These are phyloP conservation scores for Nemotelus pantherinus DNA, from an alignment of 2,888 invertebrate genomes.

Conservation along the genomic window DNA sequence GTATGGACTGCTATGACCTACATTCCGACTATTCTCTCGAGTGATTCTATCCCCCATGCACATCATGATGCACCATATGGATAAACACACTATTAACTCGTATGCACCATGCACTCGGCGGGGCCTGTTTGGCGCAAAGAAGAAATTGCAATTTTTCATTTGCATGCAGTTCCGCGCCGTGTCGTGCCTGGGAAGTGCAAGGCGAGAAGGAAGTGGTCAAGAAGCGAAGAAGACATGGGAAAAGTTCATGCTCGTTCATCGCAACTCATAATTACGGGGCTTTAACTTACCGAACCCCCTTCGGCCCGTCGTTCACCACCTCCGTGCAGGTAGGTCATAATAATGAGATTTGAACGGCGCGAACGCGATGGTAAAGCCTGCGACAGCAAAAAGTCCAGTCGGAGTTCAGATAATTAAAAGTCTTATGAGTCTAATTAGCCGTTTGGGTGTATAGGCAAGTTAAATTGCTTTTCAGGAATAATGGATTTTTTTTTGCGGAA, in stretches of 20 bases:
- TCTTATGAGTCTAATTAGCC: slow-evolving; percentile 21
- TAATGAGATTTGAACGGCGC: slow-evolving; percentile 23
- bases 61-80: slow-evolving; percentile 41
- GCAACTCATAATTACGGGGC: slow-evolving; percentile 28
- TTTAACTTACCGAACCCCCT: background rate
- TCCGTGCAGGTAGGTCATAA: slow-evolving; percentile 6
- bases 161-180: slow-evolving; percentile 51
- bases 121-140: slow-evolving; percentile 2
- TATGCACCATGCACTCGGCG: background rate
- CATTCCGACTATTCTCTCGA: slow-evolving; percentile 17
- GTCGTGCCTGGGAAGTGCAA: background rate
- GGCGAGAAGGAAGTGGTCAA: slow-evolving; percentile 1
- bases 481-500: background rate
- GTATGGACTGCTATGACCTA: slow-evolving; percentile 39
- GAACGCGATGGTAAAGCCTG: background rate
- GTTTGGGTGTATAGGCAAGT: background rate
- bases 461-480: background rate
- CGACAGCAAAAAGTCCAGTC: background rate
- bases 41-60: slow-evolving; percentile 10
- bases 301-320: background rate
- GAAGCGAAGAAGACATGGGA: slow-evolving; percentile 2
- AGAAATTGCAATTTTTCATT: slow-evolving; percentile 43
- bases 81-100: slow-evolving; percentile 31
- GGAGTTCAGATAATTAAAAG: slow-evolving; percentile 10
- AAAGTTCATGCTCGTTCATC: slow-evolving; percentile 56